Base-by-base conservation (phyloP, 2,113 vertebrate genomes). In the Hassar affinis region DNA sequence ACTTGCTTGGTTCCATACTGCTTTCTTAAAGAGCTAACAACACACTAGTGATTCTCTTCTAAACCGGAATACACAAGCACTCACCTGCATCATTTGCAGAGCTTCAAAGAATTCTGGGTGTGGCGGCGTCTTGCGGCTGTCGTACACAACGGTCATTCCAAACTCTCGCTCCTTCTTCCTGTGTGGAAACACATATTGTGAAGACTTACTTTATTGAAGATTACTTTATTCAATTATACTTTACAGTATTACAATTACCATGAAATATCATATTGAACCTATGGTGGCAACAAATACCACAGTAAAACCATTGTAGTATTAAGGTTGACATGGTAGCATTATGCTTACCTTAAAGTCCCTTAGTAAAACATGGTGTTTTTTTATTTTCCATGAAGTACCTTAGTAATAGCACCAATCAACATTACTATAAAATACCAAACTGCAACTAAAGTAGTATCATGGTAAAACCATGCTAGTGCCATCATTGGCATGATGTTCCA, bases 51-150 rank as follows among this genome's bases (percentile, higher is more conserved):
- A 80, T 25, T 66, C 27, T 30, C 33, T 69, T 30, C 25, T 25
- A 71, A 18, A 42, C 78, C 45, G 3, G n/a, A 79, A 11, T 8
- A 18, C 35, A 15, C 8, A 27, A 68, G 18, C 51, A 85, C 87
- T 59, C 90, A 98, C 97, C 94, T 98, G 95, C 79, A 93, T 82
- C 0, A 91, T 88, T 78, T 93, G 92, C 82, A 99, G 91, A 35
- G 97, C 95, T 0, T 94, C 93, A 72, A 92, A 90, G 3, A 99
- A 91, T 59, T 86, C 86, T 0, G 93, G 91, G 12, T 90, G 87
- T 0, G 93, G 95, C 0, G 90, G 88, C 4, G 89, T 92, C 85
- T 92, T 95, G 88, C 95, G 92, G 54, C 95, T 95, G 87, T 99
- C 96, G 17, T 97, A 93, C 87, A 98, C 85, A 0, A 97, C 20